Percentiles rank a stretch among this genome's conserved stretches.
Conservation (phyloP, 37 sponge, comb jelly and placozoan species). For the Corticium candelabrum region DNA sequence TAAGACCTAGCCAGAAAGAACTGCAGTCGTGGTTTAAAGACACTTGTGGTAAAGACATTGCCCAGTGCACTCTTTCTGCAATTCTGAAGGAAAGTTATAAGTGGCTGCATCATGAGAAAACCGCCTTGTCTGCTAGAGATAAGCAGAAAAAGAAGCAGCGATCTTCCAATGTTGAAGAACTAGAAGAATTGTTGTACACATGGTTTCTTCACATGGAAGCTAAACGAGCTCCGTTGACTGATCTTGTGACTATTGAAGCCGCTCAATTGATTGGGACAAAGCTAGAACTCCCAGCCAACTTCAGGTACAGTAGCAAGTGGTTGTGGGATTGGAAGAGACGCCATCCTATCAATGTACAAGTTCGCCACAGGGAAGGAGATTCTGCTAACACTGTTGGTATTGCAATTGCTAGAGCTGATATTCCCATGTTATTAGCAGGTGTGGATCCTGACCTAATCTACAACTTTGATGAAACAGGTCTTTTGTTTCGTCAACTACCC, state of each 20-base stretch:
- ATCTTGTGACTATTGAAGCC: neutral
- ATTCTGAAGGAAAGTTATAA: too few species aligned
- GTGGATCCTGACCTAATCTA: neutral
- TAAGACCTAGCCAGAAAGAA: too few species aligned
- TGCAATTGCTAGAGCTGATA: neutral
- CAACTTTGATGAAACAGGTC: slow-evolving; percentile 1
- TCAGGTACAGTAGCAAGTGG: neutral
- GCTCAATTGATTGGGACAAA: neutral
- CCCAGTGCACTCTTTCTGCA: too few species aligned
- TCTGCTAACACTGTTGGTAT: neutral
- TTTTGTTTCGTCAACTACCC: neutral
- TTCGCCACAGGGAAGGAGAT: neutral
- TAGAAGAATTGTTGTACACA: too few species aligned
- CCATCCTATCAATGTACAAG: neutral
- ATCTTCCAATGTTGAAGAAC: too few species aligned
- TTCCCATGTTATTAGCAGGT: neutral
- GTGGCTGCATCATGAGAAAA: too few species aligned
- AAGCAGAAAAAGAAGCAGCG: too few species aligned
- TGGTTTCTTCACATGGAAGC: too few species aligned
- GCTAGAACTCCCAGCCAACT: neutral
- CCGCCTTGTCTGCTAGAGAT: too few species aligned
- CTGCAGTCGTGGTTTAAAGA: too few species aligned
- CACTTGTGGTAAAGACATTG: too few species aligned
- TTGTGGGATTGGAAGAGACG: neutral
- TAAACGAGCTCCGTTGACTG: neutral